These are phyloP conservation scores for Falco biarmicus DNA, from an alignment of 2,797 vertebrate species.

Conservation along the genomic window DNA sequence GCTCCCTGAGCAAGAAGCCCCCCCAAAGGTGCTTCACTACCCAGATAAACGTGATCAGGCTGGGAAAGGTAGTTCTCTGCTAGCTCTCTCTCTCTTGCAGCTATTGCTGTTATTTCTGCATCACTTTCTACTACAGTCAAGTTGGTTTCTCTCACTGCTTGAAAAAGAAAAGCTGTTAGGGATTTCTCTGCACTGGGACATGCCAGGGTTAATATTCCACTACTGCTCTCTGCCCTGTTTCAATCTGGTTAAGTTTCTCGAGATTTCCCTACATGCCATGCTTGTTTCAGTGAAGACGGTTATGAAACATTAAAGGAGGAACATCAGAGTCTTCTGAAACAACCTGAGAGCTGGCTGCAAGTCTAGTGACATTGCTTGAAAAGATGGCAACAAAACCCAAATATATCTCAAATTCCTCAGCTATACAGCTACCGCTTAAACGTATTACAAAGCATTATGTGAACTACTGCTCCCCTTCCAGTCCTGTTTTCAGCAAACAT, in stretches of 20 bases:
- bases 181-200: neutral
- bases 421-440: neutral
- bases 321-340: constrained; percentile 1
- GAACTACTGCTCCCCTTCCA: constrained; percentile 5
- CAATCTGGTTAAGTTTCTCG: neutral
- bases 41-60: neutral
- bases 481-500: constrained; percentile 26
- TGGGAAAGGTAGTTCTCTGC: neutral
- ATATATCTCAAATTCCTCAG: constrained; percentile 1
- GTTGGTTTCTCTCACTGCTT: neutral
- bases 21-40: neutral
- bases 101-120: neutral
- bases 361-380: neutral
- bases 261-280: neutral
- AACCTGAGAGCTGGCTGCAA: neutral
- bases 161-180: neutral
- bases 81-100: neutral
- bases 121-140: neutral
- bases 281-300: neutral
- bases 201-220: neutral
- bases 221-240: constrained; percentile 5
- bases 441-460: neutral
- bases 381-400: constrained; percentile 29
- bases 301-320: constrained; percentile 20
- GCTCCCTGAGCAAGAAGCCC: neutral